phyloP scores from a whole-genome alignment of 2,888 invertebrate species.

The Trileptium ribeirensis region DNA sequence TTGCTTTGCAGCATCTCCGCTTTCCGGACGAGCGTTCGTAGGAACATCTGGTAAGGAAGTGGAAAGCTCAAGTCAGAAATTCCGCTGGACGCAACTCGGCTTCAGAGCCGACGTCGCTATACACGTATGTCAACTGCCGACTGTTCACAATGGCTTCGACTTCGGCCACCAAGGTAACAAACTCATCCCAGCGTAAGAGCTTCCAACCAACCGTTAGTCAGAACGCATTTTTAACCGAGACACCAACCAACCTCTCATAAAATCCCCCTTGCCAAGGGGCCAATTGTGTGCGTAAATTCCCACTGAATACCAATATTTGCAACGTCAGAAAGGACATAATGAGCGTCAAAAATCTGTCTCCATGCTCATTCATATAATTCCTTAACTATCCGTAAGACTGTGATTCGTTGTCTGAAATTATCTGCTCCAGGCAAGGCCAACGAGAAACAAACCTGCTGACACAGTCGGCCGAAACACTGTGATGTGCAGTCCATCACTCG shows the following conservation, averaged over 20 bases:
- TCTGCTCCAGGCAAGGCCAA: constrained; percentile 43
- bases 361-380: constrained; percentile 43
- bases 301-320: constrained; percentile 36
- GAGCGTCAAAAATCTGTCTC: not conserved
- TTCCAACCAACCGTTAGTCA: not conserved
- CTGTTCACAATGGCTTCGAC: not conserved
- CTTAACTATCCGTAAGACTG: constrained; percentile 50
- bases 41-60: too few species aligned
- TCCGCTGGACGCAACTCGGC: too few species aligned
- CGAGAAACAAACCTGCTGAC: constrained; percentile 48
- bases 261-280: constrained; percentile 55
- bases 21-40: too few species aligned
- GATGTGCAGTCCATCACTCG: constrained; percentile 41
- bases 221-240: constrained; percentile 45
- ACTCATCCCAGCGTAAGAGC: not conserved
- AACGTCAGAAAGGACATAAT: constrained; percentile 6
- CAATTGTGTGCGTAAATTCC: constrained; percentile 51
- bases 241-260: constrained; percentile 53
- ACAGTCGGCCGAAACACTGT: constrained; percentile 43
- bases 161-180: not conserved
- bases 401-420: constrained; percentile 52
- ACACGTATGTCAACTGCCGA: not conserved
- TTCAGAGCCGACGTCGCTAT: too few species aligned
- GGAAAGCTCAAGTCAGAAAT: too few species aligned
- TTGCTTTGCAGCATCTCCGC: too few species aligned